Percentiles rank a stretch among this genome's conserved stretches.
phyloP scores from a whole-genome alignment of 2,888 invertebrate species.

The Coenonympha glycerion region DNA sequence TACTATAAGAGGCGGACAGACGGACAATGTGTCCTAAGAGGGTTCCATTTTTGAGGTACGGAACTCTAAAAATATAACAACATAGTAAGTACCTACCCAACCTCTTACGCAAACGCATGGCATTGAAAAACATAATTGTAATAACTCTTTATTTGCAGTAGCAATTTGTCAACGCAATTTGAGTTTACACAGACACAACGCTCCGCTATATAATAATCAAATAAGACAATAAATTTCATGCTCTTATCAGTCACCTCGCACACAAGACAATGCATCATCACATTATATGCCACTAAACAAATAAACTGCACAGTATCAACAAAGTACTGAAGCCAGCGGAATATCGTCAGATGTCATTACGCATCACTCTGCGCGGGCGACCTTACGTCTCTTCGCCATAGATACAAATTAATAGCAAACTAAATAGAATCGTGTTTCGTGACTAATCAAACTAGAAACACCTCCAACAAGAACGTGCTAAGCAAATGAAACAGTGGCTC shows the following conservation, averaged over 20 bases:
- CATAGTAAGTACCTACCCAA: background rate
- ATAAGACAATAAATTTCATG: constrained; percentile 25
- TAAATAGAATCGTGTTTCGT: constrained; percentile 29
- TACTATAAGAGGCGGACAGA: too few relatives aligned
- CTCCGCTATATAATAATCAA: constrained; percentile 17
- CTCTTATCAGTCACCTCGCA: constrained; percentile 29
- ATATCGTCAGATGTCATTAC: constrained; percentile 5
- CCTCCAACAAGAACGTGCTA: constrained; percentile 23
- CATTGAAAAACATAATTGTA: constrained; percentile 11
- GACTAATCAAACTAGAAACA: constrained; percentile 25
- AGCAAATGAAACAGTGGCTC: background rate
- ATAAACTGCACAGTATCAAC: constrained; percentile 10
- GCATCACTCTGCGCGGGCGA: constrained; percentile 24
- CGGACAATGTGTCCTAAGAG: too few relatives aligned
- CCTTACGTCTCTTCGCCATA: constrained; percentile 20
- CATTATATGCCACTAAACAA: constrained; percentile 3
- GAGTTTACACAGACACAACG: background rate
- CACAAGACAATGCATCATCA: constrained; percentile 20
- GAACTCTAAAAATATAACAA: background rate
- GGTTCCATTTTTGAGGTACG: too few relatives aligned
- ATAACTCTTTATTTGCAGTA: background rate
- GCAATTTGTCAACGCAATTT: constrained; percentile 10
- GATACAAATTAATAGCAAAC: background rate
- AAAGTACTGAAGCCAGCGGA: background rate
- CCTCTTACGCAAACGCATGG: background rate